Base-by-base conservation (phyloP, 2,797 vertebrate genomes). In the Pempheris klunzingeri region DNA sequence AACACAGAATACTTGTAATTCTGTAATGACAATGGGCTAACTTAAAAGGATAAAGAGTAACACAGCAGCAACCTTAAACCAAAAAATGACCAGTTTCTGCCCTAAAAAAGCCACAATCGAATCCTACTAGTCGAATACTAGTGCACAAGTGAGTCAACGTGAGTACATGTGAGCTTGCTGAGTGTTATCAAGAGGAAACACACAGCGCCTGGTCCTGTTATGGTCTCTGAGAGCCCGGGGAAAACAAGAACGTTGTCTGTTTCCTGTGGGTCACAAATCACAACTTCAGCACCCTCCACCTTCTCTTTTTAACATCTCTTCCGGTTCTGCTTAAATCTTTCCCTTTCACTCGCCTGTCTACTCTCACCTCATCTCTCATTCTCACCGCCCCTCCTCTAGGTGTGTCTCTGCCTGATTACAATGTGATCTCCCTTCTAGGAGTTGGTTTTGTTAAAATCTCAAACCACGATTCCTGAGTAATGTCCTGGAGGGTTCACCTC, bases 171-270 rank as follows among this genome's bases (percentile, higher is more conserved):
- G 75, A 77, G 73, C 59, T n/a, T 55, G 71, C 58, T 8, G 69
- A 69, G 71, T 13, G 43, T 88, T 88, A 92, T 92, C 89, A 85
- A 60, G 84, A 88, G 92, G 90, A 93, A 92, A 88, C 89, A 90
- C 85, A 63, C 68, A 28, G 81, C 0, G 71, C 36, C 82, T 38
- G 62, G 64, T 38, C 71, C 50, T 61, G 82, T 78, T 81, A 57
- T 52, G 53, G 72, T 66, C 53, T 70, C 81, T 4, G 17, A 36
- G 78, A 83, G 78, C 50, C 63, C 1, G 7, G 60, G 44, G 73
- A 81, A 83, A 90, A 86, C 39, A 20, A 82, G 58, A 62, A 55
- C 78, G 80, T 74, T 67, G 57, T 60, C 74, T 1, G 69, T 83
- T 91, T 92, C 88, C 91, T 79, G 87, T 71, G 74, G 83, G 80